These are phyloP conservation scores for Amphiprion percula DNA, from an alignment of 2,113 vertebrate genomes.

Conservation along the genomic window DNA sequence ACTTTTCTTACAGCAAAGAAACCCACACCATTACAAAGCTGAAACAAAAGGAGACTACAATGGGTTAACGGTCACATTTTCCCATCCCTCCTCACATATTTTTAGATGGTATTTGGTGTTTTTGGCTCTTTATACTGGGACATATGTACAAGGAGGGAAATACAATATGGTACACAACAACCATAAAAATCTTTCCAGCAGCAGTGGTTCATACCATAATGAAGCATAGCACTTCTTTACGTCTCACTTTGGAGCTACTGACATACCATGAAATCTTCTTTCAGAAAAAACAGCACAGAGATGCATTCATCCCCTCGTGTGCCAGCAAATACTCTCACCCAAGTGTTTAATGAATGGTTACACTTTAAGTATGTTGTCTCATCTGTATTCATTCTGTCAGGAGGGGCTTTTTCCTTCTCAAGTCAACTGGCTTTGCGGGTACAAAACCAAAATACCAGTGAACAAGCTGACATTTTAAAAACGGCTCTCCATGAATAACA, in stretches of 20 bases:
- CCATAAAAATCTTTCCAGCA: slow-evolving; percentile 24
- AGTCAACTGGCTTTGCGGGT: slow-evolving; percentile 43
- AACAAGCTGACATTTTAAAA: slow-evolving; percentile 70
- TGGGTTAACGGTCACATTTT: too few species aligned
- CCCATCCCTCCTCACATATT: not conserved
- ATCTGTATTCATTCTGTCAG: slow-evolving; percentile 36
- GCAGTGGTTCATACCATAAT: slow-evolving; percentile 7
- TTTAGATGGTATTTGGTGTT: not conserved
- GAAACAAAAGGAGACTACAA: too few species aligned
- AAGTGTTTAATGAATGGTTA: slow-evolving; percentile 21
- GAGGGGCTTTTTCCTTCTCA: slow-evolving; percentile 19
- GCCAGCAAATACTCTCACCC: slow-evolving; percentile 1
- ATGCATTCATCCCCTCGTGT: slow-evolving; percentile 3
- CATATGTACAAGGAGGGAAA: not conserved
- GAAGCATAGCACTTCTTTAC: slow-evolving; percentile 34
- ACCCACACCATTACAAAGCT: too few species aligned
- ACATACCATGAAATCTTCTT: slow-evolving; percentile 38
- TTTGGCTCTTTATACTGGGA: not conserved
- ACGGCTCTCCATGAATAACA: slow-evolving; percentile 23
- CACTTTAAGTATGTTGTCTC: slow-evolving; percentile 14
- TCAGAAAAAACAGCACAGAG: slow-evolving; percentile 1
- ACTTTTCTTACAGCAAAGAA: too few species aligned
- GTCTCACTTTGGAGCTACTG: not conserved
- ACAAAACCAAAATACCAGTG: slow-evolving; percentile 60
- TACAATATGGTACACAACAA: slow-evolving; percentile 11